These are phyloP conservation scores for Trochalopteron elliotii DNA, from an alignment of 2,113 vertebrate genomes.

Conservation along the genomic window DNA sequence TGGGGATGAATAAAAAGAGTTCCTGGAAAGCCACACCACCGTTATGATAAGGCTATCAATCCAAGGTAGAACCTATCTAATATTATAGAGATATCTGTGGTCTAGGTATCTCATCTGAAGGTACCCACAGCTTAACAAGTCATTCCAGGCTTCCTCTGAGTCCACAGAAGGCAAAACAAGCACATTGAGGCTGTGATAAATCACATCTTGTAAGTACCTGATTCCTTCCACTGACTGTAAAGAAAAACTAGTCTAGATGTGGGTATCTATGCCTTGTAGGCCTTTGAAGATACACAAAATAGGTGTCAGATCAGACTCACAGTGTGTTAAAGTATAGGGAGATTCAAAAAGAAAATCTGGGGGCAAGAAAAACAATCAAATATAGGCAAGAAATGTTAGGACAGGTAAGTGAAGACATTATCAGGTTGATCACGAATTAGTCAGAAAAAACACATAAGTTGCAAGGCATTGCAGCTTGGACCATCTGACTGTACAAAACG, in stretches of 20 bases:
- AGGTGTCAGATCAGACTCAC: neutral
- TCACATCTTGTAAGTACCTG: neutral
- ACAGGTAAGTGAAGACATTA: neutral
- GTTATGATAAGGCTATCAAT: neutral
- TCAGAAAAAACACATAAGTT: neutral
- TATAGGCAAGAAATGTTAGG: neutral
- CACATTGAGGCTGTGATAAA: neutral
- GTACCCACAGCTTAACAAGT: neutral
- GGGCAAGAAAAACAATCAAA: neutral
- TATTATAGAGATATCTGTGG: neutral
- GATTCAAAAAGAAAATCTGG: neutral
- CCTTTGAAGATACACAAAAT: neutral
- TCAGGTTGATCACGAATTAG: neutral
- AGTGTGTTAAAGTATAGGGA: neutral
- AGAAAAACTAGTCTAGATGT: neutral
- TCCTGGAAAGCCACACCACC: neutral
- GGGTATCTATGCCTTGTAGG: neutral
- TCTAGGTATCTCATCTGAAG: neutral
- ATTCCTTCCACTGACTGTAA: neutral
- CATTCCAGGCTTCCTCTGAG: neutral
- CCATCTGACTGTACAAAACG: fast-evolving
- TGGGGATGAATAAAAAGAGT: neutral
- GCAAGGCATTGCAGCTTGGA: neutral
- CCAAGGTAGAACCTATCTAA: neutral
- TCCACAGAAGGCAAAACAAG: neutral